A percentile compares a stretch with the other conserved stretches of the same genome.
These are phyloP conservation scores for Listrodromus nycthemerus DNA, from an alignment of 2,888 invertebrate species.

Conservation along the genomic window DNA sequence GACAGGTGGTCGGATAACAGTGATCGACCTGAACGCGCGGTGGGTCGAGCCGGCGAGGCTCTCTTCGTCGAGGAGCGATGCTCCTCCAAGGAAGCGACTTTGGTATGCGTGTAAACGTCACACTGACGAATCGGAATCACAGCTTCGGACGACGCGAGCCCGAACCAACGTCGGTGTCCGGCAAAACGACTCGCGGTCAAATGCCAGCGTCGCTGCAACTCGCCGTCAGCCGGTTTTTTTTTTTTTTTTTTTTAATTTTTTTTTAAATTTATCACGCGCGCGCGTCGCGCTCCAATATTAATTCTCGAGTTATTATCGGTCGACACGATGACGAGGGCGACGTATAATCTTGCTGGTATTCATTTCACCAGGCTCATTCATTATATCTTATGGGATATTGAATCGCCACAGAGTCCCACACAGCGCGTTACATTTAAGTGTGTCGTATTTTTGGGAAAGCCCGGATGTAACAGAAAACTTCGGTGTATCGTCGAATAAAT, in stretches of 20 bases:
- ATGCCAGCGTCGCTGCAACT: conserved; percentile 1
- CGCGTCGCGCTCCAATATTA: conserved; percentile 23
- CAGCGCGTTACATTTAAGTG: background rate
- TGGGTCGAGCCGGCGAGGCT: conserved; percentile 22
- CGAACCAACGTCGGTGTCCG: conserved; percentile 25
- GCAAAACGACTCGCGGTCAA: conserved; percentile 28
- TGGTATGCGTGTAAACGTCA: conserved; percentile 4
- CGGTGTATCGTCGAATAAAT: background rate
- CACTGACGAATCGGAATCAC: conserved; percentile 5
- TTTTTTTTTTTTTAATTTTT: too few species aligned
- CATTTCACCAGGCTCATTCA: conserved; percentile 29
- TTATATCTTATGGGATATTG: conserved; percentile 31
- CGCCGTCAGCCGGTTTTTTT: conserved; percentile 12
- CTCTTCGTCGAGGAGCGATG: background rate
- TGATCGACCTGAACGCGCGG: conserved; percentile 42
- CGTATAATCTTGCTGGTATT: conserved; percentile 18
- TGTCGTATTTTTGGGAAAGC: background rate
- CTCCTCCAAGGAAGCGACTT: conserved; percentile 1
- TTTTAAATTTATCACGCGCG: conserved; percentile 5
- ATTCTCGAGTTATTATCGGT: conserved; percentile 35
- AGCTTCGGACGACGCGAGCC: conserved; percentile 16
- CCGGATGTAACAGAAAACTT: background rate
- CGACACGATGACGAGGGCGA: conserved; percentile 30
- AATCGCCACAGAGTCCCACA: background rate
- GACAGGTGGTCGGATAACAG: conserved; percentile 46